Evolutionary conservation across 2,113 vertebrate species (phyloP), one percentile per base, ranked within the genome.

Genomic region (Petroica traversi): DNA sequence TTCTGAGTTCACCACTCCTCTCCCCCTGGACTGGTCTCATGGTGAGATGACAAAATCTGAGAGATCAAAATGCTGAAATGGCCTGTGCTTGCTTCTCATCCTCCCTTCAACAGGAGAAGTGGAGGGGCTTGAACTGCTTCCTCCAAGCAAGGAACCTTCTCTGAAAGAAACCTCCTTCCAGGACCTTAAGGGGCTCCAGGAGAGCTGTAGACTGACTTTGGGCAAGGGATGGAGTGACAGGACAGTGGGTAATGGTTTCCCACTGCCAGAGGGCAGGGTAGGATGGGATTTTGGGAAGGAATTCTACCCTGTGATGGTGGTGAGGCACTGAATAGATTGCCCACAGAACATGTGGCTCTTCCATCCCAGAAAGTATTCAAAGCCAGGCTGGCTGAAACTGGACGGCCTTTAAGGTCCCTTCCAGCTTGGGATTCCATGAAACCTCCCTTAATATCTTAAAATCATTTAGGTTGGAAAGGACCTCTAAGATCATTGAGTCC

Each of bases 271-370:
- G n/a, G 24, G 3, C 1, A 25, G 16, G 11, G 11, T 1, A 11
- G 5, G 40, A 13, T 31, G 31, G 23, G 34, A 11, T 36, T 22
- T 3, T 16, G 41, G 40, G 62, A 61, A 68, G 12, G 2, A 76
- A 52, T 52, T 55, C 8, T 19, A 6, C 1, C 0, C 48, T 71
- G 13, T n/a, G 24, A 67, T 12, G 11, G 13, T 38, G 31, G 1
- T 0, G 1, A 83, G 25, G 14, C 8, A 0, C 25, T 82, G 19
- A 5, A 52, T 24, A 59, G 9, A 13, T 0, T 55, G 7, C 8
- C 5, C 71, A 76, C 1, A 55, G 40, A 14, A 76, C 14, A 6
- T 48, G n/a, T 46, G 62, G 20, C 18, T 68, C 5, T 3, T 5
- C 18, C 55, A 33, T 48, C 12, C 14, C 25, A 55, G 31, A 18